These are phyloP conservation scores for Rhinoptilus africanus DNA, from an alignment of 2,113 vertebrate species.

Conservation along the genomic window DNA sequence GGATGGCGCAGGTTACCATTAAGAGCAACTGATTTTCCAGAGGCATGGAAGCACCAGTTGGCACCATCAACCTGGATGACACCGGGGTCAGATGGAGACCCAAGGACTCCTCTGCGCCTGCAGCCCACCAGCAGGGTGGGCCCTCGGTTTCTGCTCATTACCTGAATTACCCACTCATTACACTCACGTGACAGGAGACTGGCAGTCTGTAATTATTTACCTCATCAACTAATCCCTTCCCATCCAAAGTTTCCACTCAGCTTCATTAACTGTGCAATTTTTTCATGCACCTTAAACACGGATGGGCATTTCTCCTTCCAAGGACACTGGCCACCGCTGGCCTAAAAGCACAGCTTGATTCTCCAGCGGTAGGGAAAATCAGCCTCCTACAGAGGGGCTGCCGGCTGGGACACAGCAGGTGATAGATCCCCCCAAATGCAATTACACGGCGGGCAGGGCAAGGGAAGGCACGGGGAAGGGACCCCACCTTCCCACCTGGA, in stretches of 20 bases:
- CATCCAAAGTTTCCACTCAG: not conserved
- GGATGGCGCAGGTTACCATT: not conserved
- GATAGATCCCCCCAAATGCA: not conserved
- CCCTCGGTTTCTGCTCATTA: not conserved
- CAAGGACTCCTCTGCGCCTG: not conserved
- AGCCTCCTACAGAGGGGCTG: accelerated
- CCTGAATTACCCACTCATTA: not conserved
- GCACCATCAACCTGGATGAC: not conserved
- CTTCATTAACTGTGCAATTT: not conserved
- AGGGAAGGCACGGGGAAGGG: no score
- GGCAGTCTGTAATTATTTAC: not conserved
- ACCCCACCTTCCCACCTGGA: no score
- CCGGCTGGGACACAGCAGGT: not conserved
- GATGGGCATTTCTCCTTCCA: not conserved
- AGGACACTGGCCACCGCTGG: not conserved
- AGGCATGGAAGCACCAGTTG: not conserved
- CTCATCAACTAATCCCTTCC: not conserved
- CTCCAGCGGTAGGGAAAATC: not conserved
- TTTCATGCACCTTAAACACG: not conserved
- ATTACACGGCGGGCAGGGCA: accelerated
- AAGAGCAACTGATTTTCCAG: not conserved
- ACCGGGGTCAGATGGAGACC: not conserved
- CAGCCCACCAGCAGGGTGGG: not conserved
- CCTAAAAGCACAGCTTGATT: not conserved
- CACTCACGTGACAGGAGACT: not conserved